Conservation (phyloP, 1,140 invertebrate species). For the Leptinotarsa defecta region DNA sequence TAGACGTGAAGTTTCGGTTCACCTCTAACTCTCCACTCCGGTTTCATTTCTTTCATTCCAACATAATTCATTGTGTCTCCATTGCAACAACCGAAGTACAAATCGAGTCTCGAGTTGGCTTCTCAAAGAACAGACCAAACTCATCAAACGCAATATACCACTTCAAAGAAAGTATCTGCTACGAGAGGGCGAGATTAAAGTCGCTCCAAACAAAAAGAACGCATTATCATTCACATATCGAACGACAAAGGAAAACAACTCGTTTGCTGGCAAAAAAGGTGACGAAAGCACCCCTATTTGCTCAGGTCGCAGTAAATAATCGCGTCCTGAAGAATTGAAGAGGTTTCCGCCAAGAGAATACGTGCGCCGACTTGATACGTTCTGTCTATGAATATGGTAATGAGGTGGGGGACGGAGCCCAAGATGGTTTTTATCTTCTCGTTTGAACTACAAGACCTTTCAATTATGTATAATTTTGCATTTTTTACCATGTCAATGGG, state of each 20-base stretch:
- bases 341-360: constrained; percentile 27
- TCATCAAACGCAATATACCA: no score
- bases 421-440: constrained; percentile 18
- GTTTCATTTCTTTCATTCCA: no score
- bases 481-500: constrained; percentile 25
- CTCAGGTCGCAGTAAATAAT: constrained; percentile 22
- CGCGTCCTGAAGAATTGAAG: constrained; percentile 27
- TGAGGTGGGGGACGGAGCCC: constrained; percentile 6
- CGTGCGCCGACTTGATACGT: constrained; percentile 25
- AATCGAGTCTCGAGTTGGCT: background rate
- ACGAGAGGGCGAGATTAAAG: background rate
- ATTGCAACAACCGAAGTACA: no score
- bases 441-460: constrained; percentile 16
- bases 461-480: constrained; percentile 30
- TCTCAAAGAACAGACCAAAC: background rate
- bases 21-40: no score
- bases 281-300: constrained; percentile 22
- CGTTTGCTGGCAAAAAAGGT: constrained; percentile 14
- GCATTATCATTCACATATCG: constrained; percentile 1
- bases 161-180: background rate
- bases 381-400: constrained; percentile 27
- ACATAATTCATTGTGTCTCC: no score
- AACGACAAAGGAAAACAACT: constrained; percentile 2
- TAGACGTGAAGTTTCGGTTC: background rate
- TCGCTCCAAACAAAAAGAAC: background rate